These are phyloP conservation scores for Pectinophora gossypiella DNA, from an alignment of 1,140 invertebrate species.

Conservation along the genomic window DNA sequence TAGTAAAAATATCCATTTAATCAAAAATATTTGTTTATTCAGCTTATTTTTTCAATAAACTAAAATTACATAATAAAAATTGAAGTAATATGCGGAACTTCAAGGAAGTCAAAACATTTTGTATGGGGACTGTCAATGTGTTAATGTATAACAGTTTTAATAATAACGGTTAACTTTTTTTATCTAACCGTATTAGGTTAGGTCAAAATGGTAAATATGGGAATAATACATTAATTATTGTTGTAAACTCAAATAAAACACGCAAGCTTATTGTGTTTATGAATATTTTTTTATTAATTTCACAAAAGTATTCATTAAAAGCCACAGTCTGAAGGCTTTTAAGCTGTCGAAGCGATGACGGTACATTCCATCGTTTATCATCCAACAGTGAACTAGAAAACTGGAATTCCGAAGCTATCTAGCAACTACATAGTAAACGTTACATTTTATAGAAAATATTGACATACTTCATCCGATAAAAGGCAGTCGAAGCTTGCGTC, in stretches of 20 bases:
- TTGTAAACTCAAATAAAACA: not conserved
- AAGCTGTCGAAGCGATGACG: constrained; percentile 70
- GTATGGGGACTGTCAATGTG: too few relatives aligned
- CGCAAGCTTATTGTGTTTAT: constrained; percentile 33
- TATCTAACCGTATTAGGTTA: too few relatives aligned
- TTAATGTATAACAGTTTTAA: too few relatives aligned
- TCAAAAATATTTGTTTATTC: too few relatives aligned
- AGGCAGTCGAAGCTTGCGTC: constrained; percentile 60
- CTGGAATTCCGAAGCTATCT: constrained; percentile 62
- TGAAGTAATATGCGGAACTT: too few relatives aligned
- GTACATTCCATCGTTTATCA: constrained; percentile 35
- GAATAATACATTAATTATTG: too few relatives aligned
- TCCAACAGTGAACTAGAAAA: constrained; percentile 54
- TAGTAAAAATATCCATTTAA: too few relatives aligned
- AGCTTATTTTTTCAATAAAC: too few relatives aligned
- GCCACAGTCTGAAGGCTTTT: constrained; percentile 72
- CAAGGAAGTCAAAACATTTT: too few relatives aligned
- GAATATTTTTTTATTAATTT: constrained; percentile 71
- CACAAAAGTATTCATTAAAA: constrained; percentile 74
- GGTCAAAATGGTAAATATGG: too few relatives aligned
- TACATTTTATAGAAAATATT: constrained; percentile 69
- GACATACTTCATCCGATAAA: constrained; percentile 50
- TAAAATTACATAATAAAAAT: too few relatives aligned
- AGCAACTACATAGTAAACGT: constrained; percentile 60
- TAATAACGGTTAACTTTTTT: too few relatives aligned